A percentile compares a stretch with the other conserved stretches of the same genome.
These are phyloP conservation scores for Sebastes minor DNA, from an alignment of 2,797 vertebrate species.

Conservation along the genomic window DNA sequence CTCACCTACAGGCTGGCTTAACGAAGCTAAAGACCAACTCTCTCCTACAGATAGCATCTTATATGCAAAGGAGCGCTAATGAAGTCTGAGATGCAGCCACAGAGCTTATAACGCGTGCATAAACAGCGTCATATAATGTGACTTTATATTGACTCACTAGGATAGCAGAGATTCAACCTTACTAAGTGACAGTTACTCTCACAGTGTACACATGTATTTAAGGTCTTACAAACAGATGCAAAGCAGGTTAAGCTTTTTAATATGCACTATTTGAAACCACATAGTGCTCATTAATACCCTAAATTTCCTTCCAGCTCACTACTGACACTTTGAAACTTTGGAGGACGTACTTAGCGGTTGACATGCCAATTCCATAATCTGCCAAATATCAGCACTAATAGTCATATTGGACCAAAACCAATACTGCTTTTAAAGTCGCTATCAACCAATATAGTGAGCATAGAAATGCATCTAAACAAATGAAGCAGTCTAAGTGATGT, in stretches of 20 bases:
- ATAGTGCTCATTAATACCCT: background rate
- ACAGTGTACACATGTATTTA: background rate
- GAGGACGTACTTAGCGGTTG: background rate
- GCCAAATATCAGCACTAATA: background rate
- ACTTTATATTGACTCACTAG: background rate
- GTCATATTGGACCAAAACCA: background rate
- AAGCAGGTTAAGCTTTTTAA: background rate
- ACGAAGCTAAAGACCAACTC: slow-evolving; percentile 2
- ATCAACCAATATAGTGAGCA: background rate
- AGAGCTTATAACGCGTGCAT: background rate
- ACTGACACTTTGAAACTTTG: background rate
- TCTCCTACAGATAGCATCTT: background rate
- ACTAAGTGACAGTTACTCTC: background rate
- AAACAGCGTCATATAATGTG: background rate
- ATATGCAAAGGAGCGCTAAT: background rate
- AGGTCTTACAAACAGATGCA: background rate
- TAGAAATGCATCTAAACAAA: background rate
- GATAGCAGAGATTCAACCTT: background rate
- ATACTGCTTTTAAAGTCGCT: background rate
- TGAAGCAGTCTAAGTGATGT: background rate
- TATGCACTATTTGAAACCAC: background rate
- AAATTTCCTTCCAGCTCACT: background rate
- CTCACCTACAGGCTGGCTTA: slow-evolving; percentile 6
- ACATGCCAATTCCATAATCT: background rate
- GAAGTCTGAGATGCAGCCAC: background rate